Evolutionary conservation across 2,888 invertebrate species (phyloP).

Genomic region (Synanthedon andrenaeformis): DNA sequence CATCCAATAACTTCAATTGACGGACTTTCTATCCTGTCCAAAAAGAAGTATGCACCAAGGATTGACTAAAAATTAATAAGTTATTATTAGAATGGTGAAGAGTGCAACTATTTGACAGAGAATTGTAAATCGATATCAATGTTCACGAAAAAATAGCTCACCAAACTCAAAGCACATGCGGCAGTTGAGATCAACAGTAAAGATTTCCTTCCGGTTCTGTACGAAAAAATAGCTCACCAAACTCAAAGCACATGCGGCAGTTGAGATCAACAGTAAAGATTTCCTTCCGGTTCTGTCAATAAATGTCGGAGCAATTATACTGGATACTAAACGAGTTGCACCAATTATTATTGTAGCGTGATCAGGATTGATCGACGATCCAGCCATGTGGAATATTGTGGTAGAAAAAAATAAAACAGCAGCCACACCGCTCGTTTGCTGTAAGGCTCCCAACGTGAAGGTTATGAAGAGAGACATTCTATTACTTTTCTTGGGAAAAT

Average conservation of each 20-base stretch:
- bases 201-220: conserved; percentile 24
- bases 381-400: conserved; percentile 26
- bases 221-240: no score
- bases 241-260: conserved; percentile 25
- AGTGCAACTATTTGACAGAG: no score
- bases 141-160: conserved; percentile 5
- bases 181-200: conserved; percentile 26
- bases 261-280: conserved; percentile 23
- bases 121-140: no score
- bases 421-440: conserved; percentile 26
- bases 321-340: conserved; percentile 21
- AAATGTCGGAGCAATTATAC: conserved; percentile 21
- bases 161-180: conserved; percentile 25
- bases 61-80: not conserved
- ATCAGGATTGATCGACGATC: conserved; percentile 25
- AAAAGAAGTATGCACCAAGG: not conserved
- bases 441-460: conserved; percentile 21
- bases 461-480: conserved; percentile 27
- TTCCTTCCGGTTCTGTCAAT: conserved; percentile 28
- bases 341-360: conserved; percentile 31
- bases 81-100: no score
- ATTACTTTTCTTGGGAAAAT: conserved; percentile 29
- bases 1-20: not conserved
- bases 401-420: conserved; percentile 30
- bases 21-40: not conserved